These are phyloP conservation scores for Drosophila mettleri DNA, from an alignment of 2,888 invertebrate genomes.

Conservation along the genomic window DNA sequence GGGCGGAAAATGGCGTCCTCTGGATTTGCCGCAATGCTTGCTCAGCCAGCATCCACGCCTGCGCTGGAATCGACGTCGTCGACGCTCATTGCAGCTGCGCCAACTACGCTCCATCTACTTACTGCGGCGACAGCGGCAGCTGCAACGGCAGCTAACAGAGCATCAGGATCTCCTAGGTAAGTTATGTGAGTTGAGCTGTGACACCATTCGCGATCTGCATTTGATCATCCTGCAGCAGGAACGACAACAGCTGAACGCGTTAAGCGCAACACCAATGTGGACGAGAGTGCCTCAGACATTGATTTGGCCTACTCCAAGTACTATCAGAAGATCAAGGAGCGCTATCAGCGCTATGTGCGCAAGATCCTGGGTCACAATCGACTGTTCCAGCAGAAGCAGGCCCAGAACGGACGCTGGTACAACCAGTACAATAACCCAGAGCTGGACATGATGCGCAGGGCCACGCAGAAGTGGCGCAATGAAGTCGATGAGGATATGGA, in stretches of 20 bases:
- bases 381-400: slow-evolving; percentile 44
- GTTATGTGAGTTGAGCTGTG: background rate
- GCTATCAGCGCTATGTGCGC: slow-evolving; percentile 83
- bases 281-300: slow-evolving; percentile 69
- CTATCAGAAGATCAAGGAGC: slow-evolving; percentile 82
- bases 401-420: slow-evolving; percentile 74
- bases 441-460: slow-evolving; percentile 62
- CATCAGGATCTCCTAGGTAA: slow-evolving; percentile 35
- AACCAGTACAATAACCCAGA: slow-evolving; percentile 75
- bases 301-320: slow-evolving; percentile 82
- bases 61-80: slow-evolving; percentile 90
- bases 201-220: too few relatives aligned
- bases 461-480: slow-evolving; percentile 69
- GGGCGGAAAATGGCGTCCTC: slow-evolving; percentile 97
- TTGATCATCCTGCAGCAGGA: background rate
- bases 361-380: slow-evolving; percentile 77
- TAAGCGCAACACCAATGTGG: slow-evolving; percentile 43
- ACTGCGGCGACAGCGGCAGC: slow-evolving; percentile 72
- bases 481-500: slow-evolving; percentile 45
- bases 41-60: slow-evolving; percentile 94
- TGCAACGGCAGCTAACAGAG: slow-evolving; percentile 64
- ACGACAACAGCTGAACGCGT: slow-evolving; percentile 22
- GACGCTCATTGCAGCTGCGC: slow-evolving; percentile 85
- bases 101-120: slow-evolving; percentile 81
- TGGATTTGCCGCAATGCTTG: slow-evolving; percentile 92